Conservation (phyloP, 2,888 invertebrate species). For the Euplexia lucipara region DNA sequence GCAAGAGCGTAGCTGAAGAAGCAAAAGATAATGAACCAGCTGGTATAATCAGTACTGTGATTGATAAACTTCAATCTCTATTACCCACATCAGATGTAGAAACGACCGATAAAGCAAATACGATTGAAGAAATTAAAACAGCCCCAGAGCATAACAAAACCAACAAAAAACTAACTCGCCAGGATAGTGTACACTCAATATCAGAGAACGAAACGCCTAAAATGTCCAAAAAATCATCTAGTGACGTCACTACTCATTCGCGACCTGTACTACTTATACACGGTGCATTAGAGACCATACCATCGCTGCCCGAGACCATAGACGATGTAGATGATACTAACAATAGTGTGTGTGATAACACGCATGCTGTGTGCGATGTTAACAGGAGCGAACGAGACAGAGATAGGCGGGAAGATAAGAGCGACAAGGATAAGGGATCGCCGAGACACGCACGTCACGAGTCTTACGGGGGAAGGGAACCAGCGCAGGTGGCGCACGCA, state of each 20-base stretch:
- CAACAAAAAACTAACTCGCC: conserved; percentile 77
- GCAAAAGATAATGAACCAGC: conserved; percentile 25
- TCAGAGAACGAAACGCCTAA: conserved; percentile 74
- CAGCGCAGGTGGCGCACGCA: conserved; percentile 73
- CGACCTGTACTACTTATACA: conserved; percentile 80
- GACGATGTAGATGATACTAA: conserved; percentile 85
- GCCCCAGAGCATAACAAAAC: conserved; percentile 55
- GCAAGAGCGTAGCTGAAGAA: conserved; percentile 24
- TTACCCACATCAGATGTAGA: conserved; percentile 7
- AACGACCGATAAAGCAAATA: conserved; percentile 9
- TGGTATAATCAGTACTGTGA: conserved; percentile 30
- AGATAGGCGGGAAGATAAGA: conserved; percentile 69
- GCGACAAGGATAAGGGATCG: conserved; percentile 81
- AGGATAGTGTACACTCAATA: conserved; percentile 83
- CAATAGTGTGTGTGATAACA: conserved; percentile 90
- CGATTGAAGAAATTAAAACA: conserved; percentile 44
- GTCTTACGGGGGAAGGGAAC: conserved; percentile 88
- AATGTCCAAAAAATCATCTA: conserved; percentile 81
- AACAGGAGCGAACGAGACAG: conserved; percentile 84
- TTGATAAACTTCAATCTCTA: conserved; percentile 34
- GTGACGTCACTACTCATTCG: conserved; percentile 69
- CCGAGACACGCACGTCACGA: conserved; percentile 90
- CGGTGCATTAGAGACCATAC: conserved; percentile 86
- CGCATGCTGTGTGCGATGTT: conserved; percentile 90
- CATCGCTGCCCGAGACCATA: conserved; percentile 83